phyloP scores from a whole-genome alignment of 2,113 vertebrate genomes.

The Pleuronectes platessa region DNA sequence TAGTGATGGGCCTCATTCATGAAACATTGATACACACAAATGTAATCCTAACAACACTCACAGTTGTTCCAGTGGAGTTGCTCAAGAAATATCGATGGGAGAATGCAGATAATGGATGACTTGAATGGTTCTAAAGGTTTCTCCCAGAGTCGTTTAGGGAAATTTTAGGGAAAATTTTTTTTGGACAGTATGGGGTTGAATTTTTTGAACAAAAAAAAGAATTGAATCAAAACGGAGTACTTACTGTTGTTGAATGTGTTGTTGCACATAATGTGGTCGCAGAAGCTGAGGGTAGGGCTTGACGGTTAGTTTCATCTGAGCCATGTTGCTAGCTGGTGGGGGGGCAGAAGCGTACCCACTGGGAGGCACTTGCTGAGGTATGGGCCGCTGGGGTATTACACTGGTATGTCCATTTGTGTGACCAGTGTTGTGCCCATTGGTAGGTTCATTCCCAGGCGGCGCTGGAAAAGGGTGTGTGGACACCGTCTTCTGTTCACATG shows the following conservation, averaged over 20 bases:
- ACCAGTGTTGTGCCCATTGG: conserved; percentile 71
- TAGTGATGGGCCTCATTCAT: too few species aligned
- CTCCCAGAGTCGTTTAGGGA: not conserved
- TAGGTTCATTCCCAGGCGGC: conserved; percentile 75
- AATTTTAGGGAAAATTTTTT: not conserved
- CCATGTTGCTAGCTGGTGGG: conserved; percentile 78
- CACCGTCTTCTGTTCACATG: conserved; percentile 86
- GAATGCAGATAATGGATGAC: not conserved
- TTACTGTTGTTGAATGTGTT: conserved; percentile 93
- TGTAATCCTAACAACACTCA: too few species aligned
- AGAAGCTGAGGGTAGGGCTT: conserved; percentile 87
- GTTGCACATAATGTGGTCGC: conserved; percentile 86
- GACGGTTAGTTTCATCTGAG: conserved; percentile 91
- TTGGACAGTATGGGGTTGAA: not conserved
- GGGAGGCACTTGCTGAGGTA: conserved; percentile 84
- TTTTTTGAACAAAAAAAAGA: conserved; percentile 12
- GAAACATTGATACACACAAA: too few species aligned
- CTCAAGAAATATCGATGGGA: too few species aligned
- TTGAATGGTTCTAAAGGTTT: not conserved
- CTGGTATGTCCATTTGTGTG: conserved; percentile 73
- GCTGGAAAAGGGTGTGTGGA: conserved; percentile 80
- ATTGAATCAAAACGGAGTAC: conserved; percentile 65
- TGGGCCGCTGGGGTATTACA: conserved; percentile 84
- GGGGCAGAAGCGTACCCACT: conserved; percentile 75
- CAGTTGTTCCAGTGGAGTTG: not conserved